A percentile compares a stretch with the other conserved stretches of the same genome.
phyloP scores from a whole-genome alignment of 1,140 invertebrate genomes.

The Gryllus bimaculatus region DNA sequence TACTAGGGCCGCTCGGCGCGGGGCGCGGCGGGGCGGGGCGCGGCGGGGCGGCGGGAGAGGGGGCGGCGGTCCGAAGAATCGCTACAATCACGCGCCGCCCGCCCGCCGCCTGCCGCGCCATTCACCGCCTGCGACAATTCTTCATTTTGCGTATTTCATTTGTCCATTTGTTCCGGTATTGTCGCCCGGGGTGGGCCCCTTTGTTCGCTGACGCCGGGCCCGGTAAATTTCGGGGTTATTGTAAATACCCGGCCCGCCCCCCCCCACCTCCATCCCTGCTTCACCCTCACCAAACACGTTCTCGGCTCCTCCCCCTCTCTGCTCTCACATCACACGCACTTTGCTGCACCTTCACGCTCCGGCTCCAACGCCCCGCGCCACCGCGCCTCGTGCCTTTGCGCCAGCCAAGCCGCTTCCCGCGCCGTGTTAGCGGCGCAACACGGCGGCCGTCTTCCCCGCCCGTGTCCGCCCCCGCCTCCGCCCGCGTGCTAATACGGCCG shows the following conservation, averaged over 20 bases:
- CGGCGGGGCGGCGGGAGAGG: no score
- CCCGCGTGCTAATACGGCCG: no score
- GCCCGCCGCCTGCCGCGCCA: slow-evolving; percentile 30
- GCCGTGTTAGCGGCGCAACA: no score
- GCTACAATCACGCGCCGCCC: slow-evolving; percentile 29
- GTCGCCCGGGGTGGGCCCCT: slow-evolving; percentile 25
- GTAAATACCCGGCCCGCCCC: slow-evolving; percentile 16
- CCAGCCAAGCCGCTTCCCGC: no score
- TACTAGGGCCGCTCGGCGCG: slow-evolving; percentile 24
- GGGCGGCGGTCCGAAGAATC: slow-evolving; percentile 21
- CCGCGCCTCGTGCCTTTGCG: background rate
- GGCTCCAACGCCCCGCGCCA: background rate
- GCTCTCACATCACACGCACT: no score
- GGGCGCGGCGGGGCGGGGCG: background rate
- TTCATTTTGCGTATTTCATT: slow-evolving; percentile 42
- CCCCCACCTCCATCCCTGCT: background rate
- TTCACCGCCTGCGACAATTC: slow-evolving; percentile 38
- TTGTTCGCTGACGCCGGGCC: slow-evolving; percentile 3
- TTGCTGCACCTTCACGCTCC: background rate
- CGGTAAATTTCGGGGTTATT: slow-evolving; percentile 21
- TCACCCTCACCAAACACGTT: background rate
- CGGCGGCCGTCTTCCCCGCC: no score
- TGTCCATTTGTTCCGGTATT: slow-evolving; percentile 40
- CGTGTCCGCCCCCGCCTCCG: no score
- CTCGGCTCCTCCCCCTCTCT: background rate